Evolutionary conservation across 64 coral and sea anemone species (phyloP).

Genomic region (Actinia equina): DNA sequence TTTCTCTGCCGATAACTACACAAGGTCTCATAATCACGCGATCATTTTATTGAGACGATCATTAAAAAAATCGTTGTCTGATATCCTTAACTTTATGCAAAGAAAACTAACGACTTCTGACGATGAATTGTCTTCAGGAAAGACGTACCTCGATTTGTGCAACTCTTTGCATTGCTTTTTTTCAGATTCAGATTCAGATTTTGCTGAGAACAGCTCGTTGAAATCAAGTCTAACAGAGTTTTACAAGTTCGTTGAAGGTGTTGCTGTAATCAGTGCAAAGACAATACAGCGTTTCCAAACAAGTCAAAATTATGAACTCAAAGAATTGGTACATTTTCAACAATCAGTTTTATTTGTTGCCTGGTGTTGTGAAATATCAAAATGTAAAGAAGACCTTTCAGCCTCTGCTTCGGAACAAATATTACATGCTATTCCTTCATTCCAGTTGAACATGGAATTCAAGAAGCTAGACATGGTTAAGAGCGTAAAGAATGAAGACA

Average conservation of each 20-base stretch:
- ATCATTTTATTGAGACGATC: not conserved
- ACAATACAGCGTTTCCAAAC: not conserved
- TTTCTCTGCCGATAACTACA: not conserved
- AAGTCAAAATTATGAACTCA: not conserved
- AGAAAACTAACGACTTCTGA: constrained; percentile 23
- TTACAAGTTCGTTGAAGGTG: not conserved
- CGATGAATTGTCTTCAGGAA: not conserved
- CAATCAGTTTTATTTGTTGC: constrained; percentile 8
- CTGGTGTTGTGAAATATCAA: not conserved
- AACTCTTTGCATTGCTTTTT: not conserved
- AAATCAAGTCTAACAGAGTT: not conserved
- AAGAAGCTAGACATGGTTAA: not conserved
- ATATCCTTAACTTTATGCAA: constrained; percentile 32
- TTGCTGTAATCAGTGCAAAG: not conserved
- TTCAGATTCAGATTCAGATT: too few relatives aligned
- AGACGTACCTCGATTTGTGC: not conserved
- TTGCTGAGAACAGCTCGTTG: not conserved
- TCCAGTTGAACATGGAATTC: not conserved
- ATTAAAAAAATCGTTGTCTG: not conserved
- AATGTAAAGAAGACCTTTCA: not conserved
- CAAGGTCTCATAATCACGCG: not conserved
- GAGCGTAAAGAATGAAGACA: not conserved
- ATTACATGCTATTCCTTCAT: not conserved
- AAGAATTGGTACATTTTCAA: not conserved
- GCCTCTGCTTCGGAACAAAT: not conserved